A percentile compares a stretch with the other conserved stretches of the same genome.
Evolutionary conservation across 2,797 vertebrate genomes (phyloP).

Genomic region (Sparus aurata): DNA sequence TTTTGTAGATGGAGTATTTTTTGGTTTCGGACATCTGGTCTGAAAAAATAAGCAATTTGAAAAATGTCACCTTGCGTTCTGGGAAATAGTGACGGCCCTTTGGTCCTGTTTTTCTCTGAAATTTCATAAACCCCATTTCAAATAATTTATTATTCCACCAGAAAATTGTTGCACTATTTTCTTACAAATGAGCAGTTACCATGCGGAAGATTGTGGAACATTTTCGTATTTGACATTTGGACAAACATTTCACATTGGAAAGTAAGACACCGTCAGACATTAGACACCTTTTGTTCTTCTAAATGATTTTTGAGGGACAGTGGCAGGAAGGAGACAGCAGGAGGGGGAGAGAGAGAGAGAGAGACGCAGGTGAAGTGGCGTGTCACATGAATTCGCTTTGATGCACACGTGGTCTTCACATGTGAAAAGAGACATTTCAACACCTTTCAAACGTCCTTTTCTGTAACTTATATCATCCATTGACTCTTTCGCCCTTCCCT

Average conservation of each 20-base stretch:
- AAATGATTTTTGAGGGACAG: background rate
- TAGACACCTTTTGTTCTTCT: background rate
- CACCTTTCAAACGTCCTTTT: background rate
- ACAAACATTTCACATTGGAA: background rate
- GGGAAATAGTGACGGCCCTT: background rate
- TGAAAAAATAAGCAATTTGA: background rate
- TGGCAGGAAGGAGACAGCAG: background rate
- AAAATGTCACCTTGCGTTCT: background rate
- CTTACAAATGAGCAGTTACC: background rate
- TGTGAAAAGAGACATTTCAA: background rate
- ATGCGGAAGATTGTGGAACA: background rate
- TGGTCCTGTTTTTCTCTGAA: background rate
- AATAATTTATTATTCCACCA: background rate
- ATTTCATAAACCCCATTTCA: background rate
- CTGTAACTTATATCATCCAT: background rate
- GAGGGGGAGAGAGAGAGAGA: background rate
- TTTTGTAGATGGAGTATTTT: background rate
- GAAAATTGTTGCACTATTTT: background rate
- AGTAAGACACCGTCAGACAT: background rate
- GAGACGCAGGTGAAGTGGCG: background rate
- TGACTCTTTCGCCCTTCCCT: slow-evolving; percentile 32
- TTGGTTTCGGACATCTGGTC: background rate
- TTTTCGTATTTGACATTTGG: background rate
- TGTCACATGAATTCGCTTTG: background rate
- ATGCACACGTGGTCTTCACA: background rate